These are phyloP conservation scores for Panulirus ornatus DNA, from an alignment of 1,140 invertebrate genomes.

Conservation along the genomic window DNA sequence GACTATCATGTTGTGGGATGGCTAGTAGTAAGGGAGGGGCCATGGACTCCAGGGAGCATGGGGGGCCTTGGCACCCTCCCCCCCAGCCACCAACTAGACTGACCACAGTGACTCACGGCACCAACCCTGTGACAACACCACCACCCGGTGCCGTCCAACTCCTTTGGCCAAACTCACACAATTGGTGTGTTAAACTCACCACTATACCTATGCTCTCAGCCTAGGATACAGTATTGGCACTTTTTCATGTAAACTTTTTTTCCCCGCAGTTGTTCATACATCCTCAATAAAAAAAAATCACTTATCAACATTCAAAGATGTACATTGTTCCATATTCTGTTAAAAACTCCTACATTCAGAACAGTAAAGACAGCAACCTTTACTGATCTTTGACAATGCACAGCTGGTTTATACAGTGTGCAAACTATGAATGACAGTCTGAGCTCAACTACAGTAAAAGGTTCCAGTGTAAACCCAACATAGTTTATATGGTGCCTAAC, in stretches of 20 bases:
- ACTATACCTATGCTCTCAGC: constrained; percentile 67
- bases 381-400: constrained; percentile 60
- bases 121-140: constrained; percentile 66
- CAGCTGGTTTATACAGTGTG: constrained; percentile 68
- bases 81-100: constrained; percentile 68
- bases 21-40: constrained; percentile 48
- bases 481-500: not conserved
- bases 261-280: constrained; percentile 68
- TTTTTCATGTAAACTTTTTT: constrained; percentile 59
- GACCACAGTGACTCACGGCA: constrained; percentile 67
- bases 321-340: constrained; percentile 56
- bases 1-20: constrained; percentile 67
- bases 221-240: constrained; percentile 70
- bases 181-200: constrained; percentile 63
- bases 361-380: constrained; percentile 66
- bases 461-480: not conserved
- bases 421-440: constrained; percentile 33
- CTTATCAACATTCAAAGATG: constrained; percentile 58
- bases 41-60: constrained; percentile 67
- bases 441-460: constrained; percentile 25
- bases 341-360: constrained; percentile 65
- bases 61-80: constrained; percentile 36
- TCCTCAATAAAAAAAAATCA: constrained; percentile 56
- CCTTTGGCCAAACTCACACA: constrained; percentile 55
- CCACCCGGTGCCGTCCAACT: constrained; percentile 55